phyloP scores from a whole-genome alignment of 2,888 invertebrate genomes.

The Cataglyphis livida region DNA sequence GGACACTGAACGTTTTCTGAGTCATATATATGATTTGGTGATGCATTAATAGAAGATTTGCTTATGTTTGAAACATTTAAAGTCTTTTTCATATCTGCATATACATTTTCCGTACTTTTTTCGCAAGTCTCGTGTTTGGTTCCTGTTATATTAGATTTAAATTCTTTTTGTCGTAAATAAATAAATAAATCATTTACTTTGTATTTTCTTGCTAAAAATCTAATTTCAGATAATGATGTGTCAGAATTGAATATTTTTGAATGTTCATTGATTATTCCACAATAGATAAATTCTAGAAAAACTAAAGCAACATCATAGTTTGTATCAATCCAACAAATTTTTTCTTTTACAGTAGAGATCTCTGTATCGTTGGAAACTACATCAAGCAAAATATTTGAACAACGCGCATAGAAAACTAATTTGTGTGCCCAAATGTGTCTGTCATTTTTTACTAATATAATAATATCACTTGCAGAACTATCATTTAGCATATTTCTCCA shows the following conservation, averaged over 20 bases:
- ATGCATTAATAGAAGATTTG: constrained; percentile 2
- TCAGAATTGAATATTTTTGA: constrained; percentile 64
- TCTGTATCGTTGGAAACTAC: constrained; percentile 72
- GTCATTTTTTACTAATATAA: constrained; percentile 82
- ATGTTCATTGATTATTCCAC: constrained; percentile 79
- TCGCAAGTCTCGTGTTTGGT: constrained; percentile 8
- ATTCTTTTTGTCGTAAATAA: constrained; percentile 71
- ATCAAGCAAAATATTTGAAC: constrained; percentile 84
- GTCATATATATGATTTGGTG: not conserved
- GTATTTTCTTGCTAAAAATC: constrained; percentile 79
- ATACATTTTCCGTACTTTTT: not conserved
- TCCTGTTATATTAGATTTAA: constrained; percentile 1
- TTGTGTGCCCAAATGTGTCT: constrained; percentile 85
- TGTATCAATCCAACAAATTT: constrained; percentile 78
- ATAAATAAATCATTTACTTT: constrained; percentile 76
- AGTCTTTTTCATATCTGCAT: not conserved
- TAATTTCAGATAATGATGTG: constrained; percentile 67
- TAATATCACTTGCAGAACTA: constrained; percentile 84
- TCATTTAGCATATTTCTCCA: constrained; percentile 83
- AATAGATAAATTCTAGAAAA: constrained; percentile 85
- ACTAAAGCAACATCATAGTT: constrained; percentile 78
- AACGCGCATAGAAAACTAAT: constrained; percentile 85
- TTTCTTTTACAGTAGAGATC: constrained; percentile 72
- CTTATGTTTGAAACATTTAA: constrained; percentile 1
- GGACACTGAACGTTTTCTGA: not conserved